These are phyloP conservation scores for Mythimna pallens DNA, from an alignment of 2,888 invertebrate genomes.

Conservation along the genomic window DNA sequence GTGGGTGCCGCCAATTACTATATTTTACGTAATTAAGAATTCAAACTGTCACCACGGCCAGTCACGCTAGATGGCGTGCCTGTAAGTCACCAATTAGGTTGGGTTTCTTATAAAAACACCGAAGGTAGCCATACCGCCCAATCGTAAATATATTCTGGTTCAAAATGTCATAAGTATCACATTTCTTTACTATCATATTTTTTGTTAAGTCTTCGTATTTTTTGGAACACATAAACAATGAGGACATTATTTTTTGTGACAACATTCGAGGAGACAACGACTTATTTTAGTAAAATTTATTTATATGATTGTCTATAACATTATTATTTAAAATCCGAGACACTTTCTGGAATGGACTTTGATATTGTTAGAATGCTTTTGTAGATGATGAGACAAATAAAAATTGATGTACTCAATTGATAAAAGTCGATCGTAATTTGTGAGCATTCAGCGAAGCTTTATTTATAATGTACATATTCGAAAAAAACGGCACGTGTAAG, in stretches of 20 bases:
- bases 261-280: constrained; percentile 22
- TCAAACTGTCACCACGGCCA: constrained; percentile 78
- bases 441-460: not conserved
- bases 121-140: constrained; percentile 36
- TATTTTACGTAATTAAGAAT: constrained; percentile 81
- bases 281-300: constrained; percentile 30
- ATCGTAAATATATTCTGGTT: constrained; percentile 60
- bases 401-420: constrained; percentile 42
- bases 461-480: constrained; percentile 15
- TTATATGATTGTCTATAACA: no score
- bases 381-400: constrained; percentile 30
- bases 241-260: constrained; percentile 36
- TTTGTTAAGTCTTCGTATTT: constrained; percentile 53
- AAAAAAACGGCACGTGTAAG: constrained; percentile 10
- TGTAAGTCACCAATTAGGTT: constrained; percentile 76
- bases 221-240: constrained; percentile 48
- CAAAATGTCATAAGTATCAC: constrained; percentile 60
- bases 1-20: constrained; percentile 71
- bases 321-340: constrained; percentile 52
- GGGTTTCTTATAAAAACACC: constrained; percentile 73
- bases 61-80: constrained; percentile 81
- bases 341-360: constrained; percentile 30
- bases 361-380: constrained; percentile 37
- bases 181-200: constrained; percentile 52
- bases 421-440: constrained; percentile 42